Conservation (phyloP, 1,140 invertebrate genomes). For the Neotoxoptera formosana region DNA sequence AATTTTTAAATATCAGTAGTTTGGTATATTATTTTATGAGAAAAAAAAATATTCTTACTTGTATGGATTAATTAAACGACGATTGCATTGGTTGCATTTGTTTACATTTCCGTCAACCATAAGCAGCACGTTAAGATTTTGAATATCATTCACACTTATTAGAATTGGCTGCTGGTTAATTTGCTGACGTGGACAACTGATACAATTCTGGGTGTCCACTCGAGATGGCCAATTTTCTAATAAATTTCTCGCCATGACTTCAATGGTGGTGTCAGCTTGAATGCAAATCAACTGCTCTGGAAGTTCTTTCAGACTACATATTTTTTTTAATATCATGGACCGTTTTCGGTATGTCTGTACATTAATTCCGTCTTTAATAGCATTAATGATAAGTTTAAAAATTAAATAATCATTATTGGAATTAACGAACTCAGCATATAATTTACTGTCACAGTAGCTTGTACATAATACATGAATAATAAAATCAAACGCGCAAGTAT, state of each 20-base stretch:
- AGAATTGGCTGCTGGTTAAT: neutral
- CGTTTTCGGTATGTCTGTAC: constrained; percentile 16
- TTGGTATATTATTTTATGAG: too few relatives aligned
- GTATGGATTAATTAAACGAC: neutral
- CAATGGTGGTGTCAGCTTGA: neutral
- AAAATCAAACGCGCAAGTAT: too few relatives aligned
- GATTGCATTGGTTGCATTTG: constrained; percentile 3
- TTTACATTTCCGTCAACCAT: neutral
- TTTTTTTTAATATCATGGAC: neutral
- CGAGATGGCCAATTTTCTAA: constrained; percentile 30
- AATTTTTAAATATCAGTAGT: too few relatives aligned
- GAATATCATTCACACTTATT: neutral
- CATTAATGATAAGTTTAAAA: neutral
- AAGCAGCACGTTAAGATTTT: neutral
- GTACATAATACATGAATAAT: too few relatives aligned
- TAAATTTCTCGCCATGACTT: neutral
- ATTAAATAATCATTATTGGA: neutral
- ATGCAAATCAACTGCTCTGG: neutral
- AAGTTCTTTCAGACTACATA: neutral
- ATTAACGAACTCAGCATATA: constrained; percentile 23
- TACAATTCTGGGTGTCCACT: neutral
- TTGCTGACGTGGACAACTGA: neutral
- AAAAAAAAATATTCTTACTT: neutral
- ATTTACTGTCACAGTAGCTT: neutral
- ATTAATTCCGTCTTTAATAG: constrained; percentile 30